Percentiles rank a stretch among this genome's conserved stretches.
These are phyloP conservation scores for Lamprologus callipterus DNA, from an alignment of 2,113 vertebrate species.

Conservation along the genomic window DNA sequence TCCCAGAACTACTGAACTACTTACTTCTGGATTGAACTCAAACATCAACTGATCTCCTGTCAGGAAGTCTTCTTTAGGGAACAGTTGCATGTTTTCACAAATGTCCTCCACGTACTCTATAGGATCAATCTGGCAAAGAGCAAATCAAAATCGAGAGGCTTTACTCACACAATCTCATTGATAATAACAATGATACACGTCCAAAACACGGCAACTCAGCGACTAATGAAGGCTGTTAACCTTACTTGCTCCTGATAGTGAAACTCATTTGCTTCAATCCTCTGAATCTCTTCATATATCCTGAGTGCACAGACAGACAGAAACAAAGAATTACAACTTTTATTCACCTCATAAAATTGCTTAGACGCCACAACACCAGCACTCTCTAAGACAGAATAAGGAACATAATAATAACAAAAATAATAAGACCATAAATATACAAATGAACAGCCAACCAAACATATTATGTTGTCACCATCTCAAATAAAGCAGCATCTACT, in stretches of 20 bases:
- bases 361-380: background rate
- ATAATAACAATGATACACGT: background rate
- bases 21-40: constrained; percentile 70
- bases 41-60: constrained; percentile 96
- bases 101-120: constrained; percentile 92
- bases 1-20: constrained; percentile 21
- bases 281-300: constrained; percentile 96
- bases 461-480: background rate
- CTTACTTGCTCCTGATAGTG: constrained; percentile 93
- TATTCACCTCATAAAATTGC: background rate
- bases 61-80: constrained; percentile 86
- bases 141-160: background rate
- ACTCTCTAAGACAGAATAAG: background rate
- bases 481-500: background rate
- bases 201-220: background rate
- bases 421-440: background rate
- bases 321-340: background rate
- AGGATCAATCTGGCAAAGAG: constrained; percentile 80
- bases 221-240: background rate
- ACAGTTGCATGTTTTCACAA: constrained; percentile 97
- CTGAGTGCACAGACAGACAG: constrained; percentile 53
- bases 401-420: background rate
- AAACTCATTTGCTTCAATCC: constrained; percentile 95
- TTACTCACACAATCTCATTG: background rate
- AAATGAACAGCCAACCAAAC: background rate